Base-by-base conservation (phyloP, 2,888 invertebrate genomes). In the Dynastes grantii region DNA sequence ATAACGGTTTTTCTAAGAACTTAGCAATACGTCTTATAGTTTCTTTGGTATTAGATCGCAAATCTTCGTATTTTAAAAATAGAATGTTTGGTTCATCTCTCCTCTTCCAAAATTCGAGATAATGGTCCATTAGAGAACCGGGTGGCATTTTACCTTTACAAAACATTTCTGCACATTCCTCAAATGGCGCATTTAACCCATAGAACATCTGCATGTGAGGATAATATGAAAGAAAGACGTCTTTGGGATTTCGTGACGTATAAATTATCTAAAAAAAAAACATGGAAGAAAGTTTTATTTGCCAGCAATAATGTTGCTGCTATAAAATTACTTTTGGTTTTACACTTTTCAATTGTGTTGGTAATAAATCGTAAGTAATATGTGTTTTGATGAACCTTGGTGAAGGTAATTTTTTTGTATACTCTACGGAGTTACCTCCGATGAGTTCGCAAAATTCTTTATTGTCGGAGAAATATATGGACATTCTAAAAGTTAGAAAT, bases 201-300 rank as follows among this genome's bases (percentile, higher is more conserved):
- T 96, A 95, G 55, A 96, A 90, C 76, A 95, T 89, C 78, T 91
- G 92, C 86, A 94, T 96, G 87, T 97, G 96, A 88, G 96, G 94
- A 87, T 94, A 97, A 86, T 94, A 97, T 0, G 97, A 97, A 0
- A 97, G 96, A 80, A 94, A 95, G 85, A 95, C 93, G 87, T 98
- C 98, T 88, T 97, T 97, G 0, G 97, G 96, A 89, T 98, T 96
- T 70, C 98, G 92, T 0, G 95, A 92, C 0, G 96, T 94, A 88
- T 97, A 98, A 80, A 98, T 93, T 27, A 97, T 93, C 95, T 96
- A 86, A 67, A 84, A 85, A 63, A 76, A 78, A 40, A 45, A 16
- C 16, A 27, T 45, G 32, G 9, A 22, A 37, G 55, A 22, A 78
- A 22, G n/a, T 51, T 75, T 16, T 63, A 40, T 40, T 9, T 45